phyloP scores from a whole-genome alignment of 2,113 vertebrate species.

The Pterophyllum scalare region DNA sequence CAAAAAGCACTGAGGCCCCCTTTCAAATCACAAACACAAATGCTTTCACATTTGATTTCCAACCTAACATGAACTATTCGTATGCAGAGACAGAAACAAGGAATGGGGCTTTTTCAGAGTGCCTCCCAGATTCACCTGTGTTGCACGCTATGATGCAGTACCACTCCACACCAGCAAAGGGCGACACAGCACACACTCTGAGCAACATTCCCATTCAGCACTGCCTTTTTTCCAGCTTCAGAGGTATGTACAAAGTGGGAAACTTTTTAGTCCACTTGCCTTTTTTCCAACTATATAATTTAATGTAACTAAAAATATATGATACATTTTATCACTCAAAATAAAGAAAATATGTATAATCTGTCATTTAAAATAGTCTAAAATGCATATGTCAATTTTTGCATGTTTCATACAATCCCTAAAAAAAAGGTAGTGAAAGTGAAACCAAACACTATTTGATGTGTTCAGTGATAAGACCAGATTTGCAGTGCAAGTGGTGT shows the following conservation, averaged over 20 bases:
- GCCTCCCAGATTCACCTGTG: constrained; percentile 39
- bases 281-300: constrained; percentile 54
- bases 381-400: constrained; percentile 82
- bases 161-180: constrained; percentile 84
- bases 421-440: constrained; percentile 81
- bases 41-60: constrained; percentile 15
- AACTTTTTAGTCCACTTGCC: constrained; percentile 34
- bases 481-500: constrained; percentile 59
- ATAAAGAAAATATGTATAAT: constrained; percentile 80
- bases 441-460: constrained; percentile 38
- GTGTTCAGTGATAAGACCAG: constrained; percentile 51
- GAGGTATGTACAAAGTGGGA: constrained; percentile 55
- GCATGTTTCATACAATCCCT: constrained; percentile 83
- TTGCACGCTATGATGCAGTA: constrained; percentile 83
- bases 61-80: not conserved
- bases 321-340: constrained; percentile 68
- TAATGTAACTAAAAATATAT: constrained; percentile 83
- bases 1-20: constrained; percentile 55
- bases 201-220: constrained; percentile 48
- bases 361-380: constrained; percentile 70
- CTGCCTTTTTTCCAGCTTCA: constrained; percentile 50
- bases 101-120: constrained; percentile 66
- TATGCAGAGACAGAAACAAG: constrained; percentile 66
- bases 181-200: constrained; percentile 68
- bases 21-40: constrained; percentile 38